A percentile compares a stretch with the other conserved stretches of the same genome.
phyloP scores from a whole-genome alignment of 2,797 vertebrate genomes.

The Austrolebias charrua region DNA sequence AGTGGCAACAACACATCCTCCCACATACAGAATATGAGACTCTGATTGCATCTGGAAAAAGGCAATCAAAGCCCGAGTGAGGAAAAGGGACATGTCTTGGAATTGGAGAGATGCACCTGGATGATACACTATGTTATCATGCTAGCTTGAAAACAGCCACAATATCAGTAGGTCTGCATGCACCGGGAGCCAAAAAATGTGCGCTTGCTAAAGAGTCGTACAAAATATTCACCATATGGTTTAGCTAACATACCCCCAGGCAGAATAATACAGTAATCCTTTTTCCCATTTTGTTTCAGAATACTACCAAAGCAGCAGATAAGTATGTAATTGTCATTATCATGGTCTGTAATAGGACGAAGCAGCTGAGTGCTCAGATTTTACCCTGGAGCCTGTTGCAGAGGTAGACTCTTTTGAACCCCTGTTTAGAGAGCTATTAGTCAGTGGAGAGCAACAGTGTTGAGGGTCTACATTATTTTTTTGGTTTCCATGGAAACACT shows the following conservation, averaged over 20 bases:
- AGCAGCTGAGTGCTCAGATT: constrained; percentile 42
- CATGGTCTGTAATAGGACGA: constrained; percentile 27
- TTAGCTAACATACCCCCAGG: constrained; percentile 29
- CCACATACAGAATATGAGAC: constrained; percentile 39
- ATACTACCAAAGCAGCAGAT: constrained; percentile 34
- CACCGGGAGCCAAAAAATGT: constrained; percentile 13
- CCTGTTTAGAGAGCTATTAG: constrained; percentile 73
- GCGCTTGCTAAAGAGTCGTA: constrained; percentile 20
- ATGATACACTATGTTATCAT: constrained; percentile 59
- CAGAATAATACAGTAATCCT: constrained; percentile 32
- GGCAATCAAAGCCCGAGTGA: constrained; percentile 60
- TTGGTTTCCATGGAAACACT: constrained; percentile 77
- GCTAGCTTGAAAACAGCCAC: constrained; percentile 41
- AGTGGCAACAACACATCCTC: constrained; percentile 41
- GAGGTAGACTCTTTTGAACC: constrained; percentile 47
- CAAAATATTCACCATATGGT: constrained; percentile 45
- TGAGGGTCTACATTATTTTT: constrained; percentile 74
- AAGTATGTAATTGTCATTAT: constrained; percentile 26
- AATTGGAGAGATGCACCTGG: constrained; percentile 55
- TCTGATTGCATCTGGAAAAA: constrained; percentile 65
- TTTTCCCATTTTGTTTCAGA: constrained; percentile 32
- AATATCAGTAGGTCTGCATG: constrained; percentile 34
- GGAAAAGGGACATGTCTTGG: constrained; percentile 44
- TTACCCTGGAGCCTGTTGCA: constrained; percentile 60
- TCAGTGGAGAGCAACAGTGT: constrained; percentile 63